Percentiles rank a stretch among this genome's conserved stretches.
Conservation (phyloP, 2,797 vertebrate species). For the Gephyroberyx darwinii region DNA sequence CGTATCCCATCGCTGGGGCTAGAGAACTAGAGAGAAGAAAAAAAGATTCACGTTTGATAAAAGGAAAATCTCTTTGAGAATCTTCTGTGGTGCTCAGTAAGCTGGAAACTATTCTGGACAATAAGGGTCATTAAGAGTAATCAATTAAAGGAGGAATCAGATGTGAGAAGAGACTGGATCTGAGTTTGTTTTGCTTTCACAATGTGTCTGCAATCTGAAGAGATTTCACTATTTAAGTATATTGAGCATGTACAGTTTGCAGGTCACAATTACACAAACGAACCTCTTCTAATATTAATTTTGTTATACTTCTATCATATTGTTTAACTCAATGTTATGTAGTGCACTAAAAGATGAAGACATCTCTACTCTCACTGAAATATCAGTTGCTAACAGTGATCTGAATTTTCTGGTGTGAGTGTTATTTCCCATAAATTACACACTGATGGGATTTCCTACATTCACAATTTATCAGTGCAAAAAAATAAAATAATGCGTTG, state of each 20-base stretch:
- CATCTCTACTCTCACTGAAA: slow-evolving; percentile 62
- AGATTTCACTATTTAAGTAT: slow-evolving; percentile 76
- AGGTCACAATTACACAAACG: slow-evolving; percentile 69
- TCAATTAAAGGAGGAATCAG: slow-evolving; percentile 60
- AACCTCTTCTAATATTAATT: slow-evolving; percentile 69
- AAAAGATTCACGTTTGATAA: slow-evolving; percentile 43
- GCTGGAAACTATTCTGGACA: slow-evolving; percentile 56
- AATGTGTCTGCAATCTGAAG: slow-evolving; percentile 63
- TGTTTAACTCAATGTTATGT: slow-evolving; percentile 76
- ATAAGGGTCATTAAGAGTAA: slow-evolving; percentile 67
- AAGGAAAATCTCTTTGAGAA: slow-evolving; percentile 51
- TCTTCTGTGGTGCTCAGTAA: slow-evolving; percentile 65
- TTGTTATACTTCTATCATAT: slow-evolving; percentile 71
- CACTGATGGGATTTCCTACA: slow-evolving; percentile 40
- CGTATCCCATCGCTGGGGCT: slow-evolving; percentile 49
- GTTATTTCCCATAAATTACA: slow-evolving; percentile 31
- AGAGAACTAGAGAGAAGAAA: slow-evolving; percentile 33
- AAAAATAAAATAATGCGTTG: slow-evolving; percentile 24
- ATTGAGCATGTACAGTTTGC: slow-evolving; percentile 76
- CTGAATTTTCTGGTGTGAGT: slow-evolving; percentile 64
- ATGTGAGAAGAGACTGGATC: slow-evolving; percentile 60
- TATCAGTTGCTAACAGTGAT: slow-evolving; percentile 63
- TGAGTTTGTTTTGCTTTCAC: slow-evolving; percentile 64
- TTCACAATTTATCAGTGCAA: slow-evolving; percentile 37
- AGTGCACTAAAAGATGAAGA: slow-evolving; percentile 81